Percentiles rank a stretch among this genome's conserved stretches.
Conservation (phyloP, 2,888 invertebrate genomes). For the Apamea sordens region DNA sequence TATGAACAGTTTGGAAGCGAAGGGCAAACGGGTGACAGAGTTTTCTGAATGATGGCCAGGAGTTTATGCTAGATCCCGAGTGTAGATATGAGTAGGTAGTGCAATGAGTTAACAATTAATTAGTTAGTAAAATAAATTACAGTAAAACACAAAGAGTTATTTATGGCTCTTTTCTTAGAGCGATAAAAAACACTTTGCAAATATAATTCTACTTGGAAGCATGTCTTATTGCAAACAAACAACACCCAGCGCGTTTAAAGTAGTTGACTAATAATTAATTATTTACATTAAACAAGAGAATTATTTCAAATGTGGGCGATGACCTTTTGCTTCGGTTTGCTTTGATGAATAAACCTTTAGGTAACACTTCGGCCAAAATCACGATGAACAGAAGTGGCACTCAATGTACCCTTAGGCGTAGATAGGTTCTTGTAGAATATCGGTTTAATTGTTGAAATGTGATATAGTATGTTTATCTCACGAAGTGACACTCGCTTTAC, state of each 20-base stretch:
- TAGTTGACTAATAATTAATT: conserved; percentile 8
- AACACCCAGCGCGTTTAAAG: not conserved
- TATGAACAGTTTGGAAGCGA: not conserved
- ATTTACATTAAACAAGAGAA: not conserved
- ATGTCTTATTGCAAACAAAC: conserved; percentile 1
- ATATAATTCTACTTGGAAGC: not conserved
- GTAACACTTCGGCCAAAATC: not conserved
- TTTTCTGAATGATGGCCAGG: not conserved
- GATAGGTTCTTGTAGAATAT: not conserved
- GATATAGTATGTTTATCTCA: too few species aligned
- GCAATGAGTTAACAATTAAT: not conserved
- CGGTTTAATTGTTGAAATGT: not conserved
- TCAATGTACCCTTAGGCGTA: not conserved
- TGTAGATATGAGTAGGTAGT: not conserved
- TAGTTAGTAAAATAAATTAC: not conserved
- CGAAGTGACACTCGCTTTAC: too few species aligned
- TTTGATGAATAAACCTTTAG: not conserved
- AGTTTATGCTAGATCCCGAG: not conserved
- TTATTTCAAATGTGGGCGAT: conserved; percentile 3
- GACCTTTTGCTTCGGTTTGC: not conserved
- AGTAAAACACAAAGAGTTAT: not conserved
- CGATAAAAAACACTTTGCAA: not conserved
- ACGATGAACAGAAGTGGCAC: conserved; percentile 7
- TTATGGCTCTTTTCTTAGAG: not conserved
- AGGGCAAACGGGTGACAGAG: not conserved